These are phyloP conservation scores for Lophius americanus DNA, from an alignment of 2,797 vertebrate species.

Conservation along the genomic window DNA sequence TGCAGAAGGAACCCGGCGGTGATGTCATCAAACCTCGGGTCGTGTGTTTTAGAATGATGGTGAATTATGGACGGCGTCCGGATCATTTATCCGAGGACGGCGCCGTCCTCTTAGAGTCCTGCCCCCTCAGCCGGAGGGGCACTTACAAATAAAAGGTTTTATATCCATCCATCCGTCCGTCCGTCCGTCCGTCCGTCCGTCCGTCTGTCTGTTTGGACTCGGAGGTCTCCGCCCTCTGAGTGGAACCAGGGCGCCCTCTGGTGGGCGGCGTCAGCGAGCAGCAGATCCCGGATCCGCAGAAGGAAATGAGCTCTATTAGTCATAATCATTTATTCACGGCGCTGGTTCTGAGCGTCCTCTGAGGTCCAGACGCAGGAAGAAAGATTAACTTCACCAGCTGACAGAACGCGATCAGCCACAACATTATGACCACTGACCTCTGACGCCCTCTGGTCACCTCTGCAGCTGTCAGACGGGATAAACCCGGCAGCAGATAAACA, in stretches of 20 bases:
- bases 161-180: conserved; percentile 29
- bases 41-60: conserved; percentile 46
- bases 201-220: conserved; percentile 16
- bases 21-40: conserved; percentile 24
- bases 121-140: conserved; percentile 50
- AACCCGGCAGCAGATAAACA: too few species aligned
- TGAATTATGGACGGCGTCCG: conserved; percentile 66
- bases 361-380: too few species aligned
- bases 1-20: too few species aligned
- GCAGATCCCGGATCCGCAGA: neutral
- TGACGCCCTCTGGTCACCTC: too few species aligned
- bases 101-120: conserved; percentile 50
- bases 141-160: conserved; percentile 56
- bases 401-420: too few species aligned
- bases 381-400: too few species aligned
- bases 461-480: too few species aligned
- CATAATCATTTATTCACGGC: neutral
- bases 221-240: neutral
- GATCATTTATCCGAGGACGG: conserved; percentile 65
- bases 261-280: conserved; percentile 36
- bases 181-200: too few species aligned
- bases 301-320: neutral
- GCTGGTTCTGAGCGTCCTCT: too few species aligned
- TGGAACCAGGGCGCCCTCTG: conserved; percentile 67
- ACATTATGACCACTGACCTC: too few species aligned